Evolutionary conservation across 2,113 vertebrate genomes (phyloP), one percentile per base, ranked within the genome.

Genomic region (Sebastes fasciatus): DNA sequence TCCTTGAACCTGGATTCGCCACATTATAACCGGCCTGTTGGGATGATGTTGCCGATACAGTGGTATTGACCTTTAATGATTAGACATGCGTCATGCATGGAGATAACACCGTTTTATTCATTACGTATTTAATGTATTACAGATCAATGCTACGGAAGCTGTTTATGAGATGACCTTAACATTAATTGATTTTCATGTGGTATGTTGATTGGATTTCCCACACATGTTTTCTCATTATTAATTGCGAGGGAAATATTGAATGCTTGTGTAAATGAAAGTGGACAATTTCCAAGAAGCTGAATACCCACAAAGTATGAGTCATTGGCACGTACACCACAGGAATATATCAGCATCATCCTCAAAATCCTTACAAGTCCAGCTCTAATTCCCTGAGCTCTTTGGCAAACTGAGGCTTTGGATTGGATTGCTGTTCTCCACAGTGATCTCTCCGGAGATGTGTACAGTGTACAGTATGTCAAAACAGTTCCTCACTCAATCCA

Each of bases 401-500:
- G 69, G 69, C 26, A 77, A 73, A 83, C 55, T 0, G 40, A 64
- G 57, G 19, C 45, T 64, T 34, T 34, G 21, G 63, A 14, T 34
- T 34, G 21, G 63, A 14, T 43, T 69, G 68, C 21, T 70, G 16
- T 62, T 13, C n/a, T 76, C 46, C 17, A 21, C 60, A 43, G 52
- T 45, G 62, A 63, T 46, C 17, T 57, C 66, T 79, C 48, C 8
- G 40, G 48, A 52, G 64, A 52, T 66, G 19, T 71, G 48, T 8
- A 42, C 1, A 1, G 13, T 65, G 49, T 51, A 65, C 68, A 81
- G 55, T 63, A 19, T 64, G 67, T 80, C 82, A 79, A 54, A 67
- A 74, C 14, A 51, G 52, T 48, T 48, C 16, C 40, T 80, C 52
- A 13, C 74, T 71, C 76, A 77, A 80, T 86, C 80, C 78, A 34